Evolutionary conservation across 2,797 vertebrate genomes (phyloP).

Genomic region (Menidia menidia): DNA sequence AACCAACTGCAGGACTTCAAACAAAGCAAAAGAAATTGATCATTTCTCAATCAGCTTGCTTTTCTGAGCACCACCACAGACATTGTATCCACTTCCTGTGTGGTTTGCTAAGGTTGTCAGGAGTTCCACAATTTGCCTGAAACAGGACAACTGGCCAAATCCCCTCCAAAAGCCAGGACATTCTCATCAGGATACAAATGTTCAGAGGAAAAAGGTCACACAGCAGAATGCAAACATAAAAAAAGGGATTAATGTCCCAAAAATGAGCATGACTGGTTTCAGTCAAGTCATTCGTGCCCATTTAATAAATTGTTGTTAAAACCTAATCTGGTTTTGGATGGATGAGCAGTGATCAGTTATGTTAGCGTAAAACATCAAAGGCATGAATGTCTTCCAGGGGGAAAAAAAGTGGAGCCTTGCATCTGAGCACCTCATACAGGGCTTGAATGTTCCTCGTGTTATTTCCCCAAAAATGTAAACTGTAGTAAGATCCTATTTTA

Average conservation of each 20-base stretch:
- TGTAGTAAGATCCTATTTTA: slow-evolving; percentile 53
- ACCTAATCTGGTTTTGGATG: slow-evolving; percentile 39
- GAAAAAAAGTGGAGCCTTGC: slow-evolving; percentile 38
- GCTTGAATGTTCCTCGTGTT: slow-evolving; percentile 29
- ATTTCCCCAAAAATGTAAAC: slow-evolving; percentile 67
- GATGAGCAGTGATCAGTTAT: slow-evolving; percentile 40
- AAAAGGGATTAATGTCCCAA: slow-evolving; percentile 31
- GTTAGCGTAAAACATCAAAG: slow-evolving; percentile 56
- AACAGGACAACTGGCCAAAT: slow-evolving; percentile 29
- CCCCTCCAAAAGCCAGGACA: slow-evolving; percentile 34
- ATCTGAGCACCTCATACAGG: slow-evolving; percentile 36
- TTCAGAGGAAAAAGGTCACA: slow-evolving; percentile 31
- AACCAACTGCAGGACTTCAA: slow-evolving; percentile 48
- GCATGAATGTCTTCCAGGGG: slow-evolving; percentile 19
- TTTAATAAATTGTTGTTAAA: slow-evolving; percentile 48
- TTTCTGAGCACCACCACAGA: slow-evolving; percentile 52
- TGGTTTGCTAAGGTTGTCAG: slow-evolving; percentile 42
- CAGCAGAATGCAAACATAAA: slow-evolving; percentile 40
- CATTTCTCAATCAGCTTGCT: slow-evolving; percentile 48
- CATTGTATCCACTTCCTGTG: slow-evolving; percentile 69
- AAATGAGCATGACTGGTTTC: slow-evolving; percentile 29
- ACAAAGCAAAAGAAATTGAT: slow-evolving; percentile 49
- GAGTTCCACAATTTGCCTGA: slow-evolving; percentile 24
- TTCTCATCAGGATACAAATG: slow-evolving; percentile 51
- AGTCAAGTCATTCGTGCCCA: slow-evolving; percentile 20